Evolutionary conservation across 37 sponge, comb jelly and placozoan genomes (phyloP).

Genomic region (Theonella swinhoei): DNA sequence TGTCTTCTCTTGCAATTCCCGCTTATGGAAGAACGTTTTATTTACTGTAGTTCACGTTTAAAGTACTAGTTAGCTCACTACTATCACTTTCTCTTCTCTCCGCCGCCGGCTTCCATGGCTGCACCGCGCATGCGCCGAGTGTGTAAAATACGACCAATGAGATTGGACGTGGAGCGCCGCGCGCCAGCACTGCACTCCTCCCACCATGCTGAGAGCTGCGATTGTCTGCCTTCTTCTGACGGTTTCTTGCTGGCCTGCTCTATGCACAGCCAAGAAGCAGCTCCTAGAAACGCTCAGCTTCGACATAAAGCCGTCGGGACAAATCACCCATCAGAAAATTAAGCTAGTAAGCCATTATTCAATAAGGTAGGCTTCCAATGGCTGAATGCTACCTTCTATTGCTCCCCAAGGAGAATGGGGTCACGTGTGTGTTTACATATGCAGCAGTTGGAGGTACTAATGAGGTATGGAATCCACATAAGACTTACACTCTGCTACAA

Average conservation of each 20-base stretch:
- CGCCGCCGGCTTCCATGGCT: too few species aligned
- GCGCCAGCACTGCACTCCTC: not conserved
- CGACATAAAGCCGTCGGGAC: conserved; percentile 69
- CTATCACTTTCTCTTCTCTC: too few species aligned
- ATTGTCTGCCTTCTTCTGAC: not conserved
- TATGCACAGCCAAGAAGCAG: conserved; percentile 9
- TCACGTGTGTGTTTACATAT: conserved; percentile 73
- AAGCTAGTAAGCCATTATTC: conserved; percentile 48
- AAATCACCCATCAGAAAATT: conserved; percentile 37
- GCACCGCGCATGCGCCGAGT: not conserved
- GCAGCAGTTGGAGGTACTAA: conserved; percentile 81
- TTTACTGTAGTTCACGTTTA: too few species aligned
- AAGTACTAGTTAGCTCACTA: too few species aligned
- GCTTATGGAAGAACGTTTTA: too few species aligned
- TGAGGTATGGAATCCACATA: conserved; percentile 34
- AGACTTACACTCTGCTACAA: not conserved
- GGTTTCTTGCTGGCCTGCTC: not conserved
- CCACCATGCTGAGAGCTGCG: not conserved
- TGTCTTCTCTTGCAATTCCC: too few species aligned
- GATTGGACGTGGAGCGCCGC: not conserved
- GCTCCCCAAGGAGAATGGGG: conserved; percentile 43
- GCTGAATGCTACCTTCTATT: not conserved
- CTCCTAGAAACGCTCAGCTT: conserved; percentile 37
- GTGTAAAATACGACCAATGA: not conserved
- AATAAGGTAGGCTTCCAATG: not conserved